These are phyloP conservation scores for Petaurus breviceps DNA, from an alignment of 2,113 vertebrate genomes.

Conservation along the genomic window DNA sequence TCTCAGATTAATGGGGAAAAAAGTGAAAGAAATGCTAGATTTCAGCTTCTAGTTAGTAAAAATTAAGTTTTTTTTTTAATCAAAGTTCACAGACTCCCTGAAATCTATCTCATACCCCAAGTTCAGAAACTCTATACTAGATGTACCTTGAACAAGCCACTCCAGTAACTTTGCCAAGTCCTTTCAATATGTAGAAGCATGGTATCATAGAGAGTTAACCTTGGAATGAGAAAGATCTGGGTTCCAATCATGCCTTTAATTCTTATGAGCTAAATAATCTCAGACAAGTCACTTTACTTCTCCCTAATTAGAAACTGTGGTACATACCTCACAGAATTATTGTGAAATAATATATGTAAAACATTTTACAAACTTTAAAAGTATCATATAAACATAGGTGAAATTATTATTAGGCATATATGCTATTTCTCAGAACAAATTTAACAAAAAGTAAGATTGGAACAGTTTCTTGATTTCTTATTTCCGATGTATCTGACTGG, in stretches of 20 bases:
- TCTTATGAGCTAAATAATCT: background rate
- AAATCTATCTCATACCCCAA: background rate
- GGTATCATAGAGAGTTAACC: background rate
- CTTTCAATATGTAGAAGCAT: background rate
- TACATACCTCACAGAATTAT: background rate
- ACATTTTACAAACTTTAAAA: background rate
- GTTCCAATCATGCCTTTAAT: background rate
- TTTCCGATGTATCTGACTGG: background rate
- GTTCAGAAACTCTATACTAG: background rate
- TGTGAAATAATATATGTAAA: background rate
- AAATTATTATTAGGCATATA: background rate
- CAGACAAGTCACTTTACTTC: background rate
- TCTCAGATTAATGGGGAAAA: background rate
- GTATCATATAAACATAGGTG: background rate
- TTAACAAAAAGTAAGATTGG: slow-evolving; percentile 33
- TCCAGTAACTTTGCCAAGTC: background rate
- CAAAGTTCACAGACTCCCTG: background rate
- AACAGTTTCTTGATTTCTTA: slow-evolving; percentile 62
- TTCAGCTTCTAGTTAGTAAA: background rate
- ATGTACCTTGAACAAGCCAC: background rate
- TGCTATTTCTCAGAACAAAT: background rate
- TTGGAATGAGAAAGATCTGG: background rate
- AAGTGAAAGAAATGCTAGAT: background rate
- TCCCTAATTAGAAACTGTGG: background rate
- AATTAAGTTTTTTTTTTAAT: background rate